phyloP scores from a whole-genome alignment of 2,888 invertebrate genomes.

The Phortica okadai region DNA sequence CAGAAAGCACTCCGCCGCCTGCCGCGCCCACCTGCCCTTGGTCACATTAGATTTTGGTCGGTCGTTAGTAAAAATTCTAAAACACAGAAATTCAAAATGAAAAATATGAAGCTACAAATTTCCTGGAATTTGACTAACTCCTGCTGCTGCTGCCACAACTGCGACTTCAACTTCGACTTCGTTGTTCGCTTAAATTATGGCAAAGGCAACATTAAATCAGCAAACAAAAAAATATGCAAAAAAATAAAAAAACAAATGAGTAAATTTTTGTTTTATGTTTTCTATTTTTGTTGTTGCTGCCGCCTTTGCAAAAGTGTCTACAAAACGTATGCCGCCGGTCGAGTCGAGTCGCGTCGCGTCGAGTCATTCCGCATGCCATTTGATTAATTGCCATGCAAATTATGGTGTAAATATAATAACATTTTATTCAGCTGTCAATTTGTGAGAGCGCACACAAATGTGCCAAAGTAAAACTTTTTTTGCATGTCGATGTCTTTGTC shows the following conservation, averaged over 20 bases:
- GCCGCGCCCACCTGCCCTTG: neutral
- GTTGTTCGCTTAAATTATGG: conserved; percentile 9
- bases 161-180: neutral
- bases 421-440: conserved; percentile 73
- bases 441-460: conserved; percentile 47
- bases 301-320: conserved; percentile 10
- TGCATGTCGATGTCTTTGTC: neutral
- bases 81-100: conserved; percentile 7
- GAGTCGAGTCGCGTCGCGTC: conserved; percentile 44
- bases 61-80: conserved; percentile 38
- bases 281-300: neutral
- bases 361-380: conserved; percentile 63
- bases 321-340: conserved; percentile 6
- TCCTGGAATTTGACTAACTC: conserved; percentile 43
- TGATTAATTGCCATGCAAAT: conserved; percentile 73
- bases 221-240: neutral
- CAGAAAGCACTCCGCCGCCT: conserved; percentile 50
- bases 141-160: neutral
- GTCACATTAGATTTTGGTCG: neutral
- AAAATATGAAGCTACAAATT: conserved; percentile 33
- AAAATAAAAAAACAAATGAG: neutral
- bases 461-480: conserved; percentile 25
- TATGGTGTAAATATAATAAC: conserved; percentile 71
- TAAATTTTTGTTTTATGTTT: neutral
- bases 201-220: neutral